phyloP scores from a whole-genome alignment of 2,888 invertebrate genomes.

The Dryobotodes eremita region DNA sequence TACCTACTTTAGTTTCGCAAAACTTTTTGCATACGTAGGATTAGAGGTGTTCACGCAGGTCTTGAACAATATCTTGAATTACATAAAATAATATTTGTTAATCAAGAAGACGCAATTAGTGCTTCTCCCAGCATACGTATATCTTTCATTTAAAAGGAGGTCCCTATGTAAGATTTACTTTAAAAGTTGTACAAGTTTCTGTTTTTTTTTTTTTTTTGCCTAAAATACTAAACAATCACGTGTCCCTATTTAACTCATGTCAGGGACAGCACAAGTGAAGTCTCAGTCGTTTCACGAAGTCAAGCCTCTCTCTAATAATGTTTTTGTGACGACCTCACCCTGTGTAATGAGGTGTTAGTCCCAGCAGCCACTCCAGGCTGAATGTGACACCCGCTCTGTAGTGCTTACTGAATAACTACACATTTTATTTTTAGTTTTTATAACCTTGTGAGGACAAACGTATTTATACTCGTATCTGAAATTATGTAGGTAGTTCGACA shows the following conservation, averaged over 20 bases:
- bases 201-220: too few relatives aligned
- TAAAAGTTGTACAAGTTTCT: too few relatives aligned
- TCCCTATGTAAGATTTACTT: too few relatives aligned
- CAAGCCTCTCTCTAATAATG: constrained; percentile 57
- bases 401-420: constrained; percentile 31
- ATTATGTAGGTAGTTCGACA: background rate
- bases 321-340: constrained; percentile 53
- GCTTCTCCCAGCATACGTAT: too few relatives aligned
- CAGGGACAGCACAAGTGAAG: constrained; percentile 25
- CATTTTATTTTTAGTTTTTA: constrained; percentile 45
- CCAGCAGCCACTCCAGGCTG: constrained; percentile 32
- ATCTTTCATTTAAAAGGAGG: too few relatives aligned
- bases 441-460: background rate
- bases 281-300: constrained; percentile 27
- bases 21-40: too few relatives aligned
- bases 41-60: too few relatives aligned
- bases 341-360: constrained; percentile 59
- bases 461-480: background rate
- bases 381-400: constrained; percentile 42
- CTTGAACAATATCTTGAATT: background rate
- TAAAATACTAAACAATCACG: background rate
- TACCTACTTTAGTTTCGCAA: too few relatives aligned
- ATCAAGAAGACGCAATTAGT: background rate
- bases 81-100: background rate
- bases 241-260: constrained; percentile 23